phyloP scores from a whole-genome alignment of 2,888 invertebrate genomes.

The Mythimna lalbum region DNA sequence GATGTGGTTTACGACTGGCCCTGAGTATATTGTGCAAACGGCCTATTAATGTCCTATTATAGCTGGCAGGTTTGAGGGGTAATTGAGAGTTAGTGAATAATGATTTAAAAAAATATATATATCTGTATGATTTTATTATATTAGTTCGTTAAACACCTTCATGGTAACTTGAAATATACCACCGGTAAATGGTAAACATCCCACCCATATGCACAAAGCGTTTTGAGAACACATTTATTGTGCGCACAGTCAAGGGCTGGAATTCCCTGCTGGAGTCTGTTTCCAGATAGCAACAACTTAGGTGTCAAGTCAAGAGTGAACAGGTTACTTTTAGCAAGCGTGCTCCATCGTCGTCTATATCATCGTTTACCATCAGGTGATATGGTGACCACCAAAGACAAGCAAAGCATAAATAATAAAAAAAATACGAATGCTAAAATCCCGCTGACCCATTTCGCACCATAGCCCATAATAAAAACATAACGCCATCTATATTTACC shows the following conservation, averaged over 20 bases:
- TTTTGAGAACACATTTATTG: too few species aligned
- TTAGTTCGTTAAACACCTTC: neutral
- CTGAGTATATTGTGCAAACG: conserved; percentile 54
- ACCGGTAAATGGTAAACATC: too few species aligned
- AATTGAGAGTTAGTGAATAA: conserved; percentile 36
- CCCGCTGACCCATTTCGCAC: conserved; percentile 13
- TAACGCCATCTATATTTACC: conserved; percentile 11
- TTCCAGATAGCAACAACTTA: too few species aligned
- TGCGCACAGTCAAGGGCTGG: too few species aligned
- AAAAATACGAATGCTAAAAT: neutral
- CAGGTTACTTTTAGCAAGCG: too few species aligned
- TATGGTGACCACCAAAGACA: too few species aligned
- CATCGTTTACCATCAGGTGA: too few species aligned
- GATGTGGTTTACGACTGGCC: conserved; percentile 63
- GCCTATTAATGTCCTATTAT: conserved; percentile 64
- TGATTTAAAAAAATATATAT: conserved; percentile 4
- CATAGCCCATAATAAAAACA: conserved; percentile 12
- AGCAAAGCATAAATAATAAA: too few species aligned
- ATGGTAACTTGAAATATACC: neutral
- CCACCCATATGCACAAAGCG: too few species aligned
- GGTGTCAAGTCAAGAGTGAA: too few species aligned
- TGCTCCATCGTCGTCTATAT: too few species aligned
- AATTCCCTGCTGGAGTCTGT: too few species aligned
- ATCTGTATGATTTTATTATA: neutral
- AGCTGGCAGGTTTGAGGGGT: conserved; percentile 31